phyloP scores from a whole-genome alignment of 1,140 invertebrate genomes.

The Cydia splendana region DNA sequence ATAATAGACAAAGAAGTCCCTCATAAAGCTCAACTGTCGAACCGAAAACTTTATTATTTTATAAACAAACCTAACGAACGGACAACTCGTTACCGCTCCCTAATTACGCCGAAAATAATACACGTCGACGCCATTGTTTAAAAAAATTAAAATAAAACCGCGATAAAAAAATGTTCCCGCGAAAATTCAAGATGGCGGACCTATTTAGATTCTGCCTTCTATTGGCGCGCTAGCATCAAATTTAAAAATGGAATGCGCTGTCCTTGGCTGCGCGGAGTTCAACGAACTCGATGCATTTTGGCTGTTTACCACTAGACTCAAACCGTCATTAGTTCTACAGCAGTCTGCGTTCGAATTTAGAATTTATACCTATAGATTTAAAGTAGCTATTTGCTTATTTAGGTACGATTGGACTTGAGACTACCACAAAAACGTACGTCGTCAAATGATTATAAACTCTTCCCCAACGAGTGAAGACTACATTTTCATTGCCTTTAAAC shows the following conservation, averaged over 20 bases:
- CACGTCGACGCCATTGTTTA: slow-evolving; percentile 46
- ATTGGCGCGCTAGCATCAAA: slow-evolving; percentile 71
- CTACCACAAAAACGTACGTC: slow-evolving; percentile 47
- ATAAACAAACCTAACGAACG: slow-evolving; percentile 40
- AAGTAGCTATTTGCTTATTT: slow-evolving; percentile 42
- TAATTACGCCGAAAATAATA: slow-evolving; percentile 56
- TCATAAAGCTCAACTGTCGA: slow-evolving; percentile 22
- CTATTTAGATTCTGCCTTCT: slow-evolving; percentile 58
- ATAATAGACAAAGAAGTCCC: slow-evolving; percentile 26
- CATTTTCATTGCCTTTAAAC: not conserved
- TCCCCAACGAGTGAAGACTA: not conserved
- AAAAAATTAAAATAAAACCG: slow-evolving; percentile 50
- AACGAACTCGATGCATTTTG: slow-evolving; percentile 78
- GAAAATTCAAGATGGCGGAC: slow-evolving; percentile 53
- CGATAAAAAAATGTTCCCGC: slow-evolving; percentile 47
- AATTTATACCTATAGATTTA: slow-evolving; percentile 45
- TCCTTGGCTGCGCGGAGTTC: slow-evolving; percentile 73
- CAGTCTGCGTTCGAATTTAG: slow-evolving; percentile 43
- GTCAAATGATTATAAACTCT: slow-evolving; percentile 53
- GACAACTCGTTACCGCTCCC: slow-evolving; percentile 49
- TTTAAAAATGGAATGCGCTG: slow-evolving; percentile 79
- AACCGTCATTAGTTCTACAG: slow-evolving; percentile 52
- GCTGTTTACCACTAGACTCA: slow-evolving; percentile 58
- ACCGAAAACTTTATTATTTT: slow-evolving; percentile 25
- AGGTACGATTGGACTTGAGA: slow-evolving; percentile 34